Base-by-base conservation (phyloP, 2,113 vertebrate species). In the Alaudala cheleensis region DNA sequence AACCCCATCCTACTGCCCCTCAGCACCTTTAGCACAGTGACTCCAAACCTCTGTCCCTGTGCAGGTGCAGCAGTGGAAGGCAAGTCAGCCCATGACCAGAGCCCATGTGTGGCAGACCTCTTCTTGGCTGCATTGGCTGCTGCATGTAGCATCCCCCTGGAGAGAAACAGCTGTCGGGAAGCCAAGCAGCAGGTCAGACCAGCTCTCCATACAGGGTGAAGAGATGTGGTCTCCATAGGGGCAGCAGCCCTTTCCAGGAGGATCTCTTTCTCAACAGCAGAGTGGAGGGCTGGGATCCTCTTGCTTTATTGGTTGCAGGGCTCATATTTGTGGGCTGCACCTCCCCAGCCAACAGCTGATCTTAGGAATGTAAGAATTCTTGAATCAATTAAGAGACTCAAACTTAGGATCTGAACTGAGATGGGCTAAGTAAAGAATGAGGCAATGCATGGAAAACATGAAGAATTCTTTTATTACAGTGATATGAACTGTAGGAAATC, bases 101-200 rank as follows among this genome's bases (percentile, higher is more conserved):
- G 56, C 33, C 88, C 81, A 26, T 7, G 14, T 40, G 24, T 97
- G 39, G 86, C 82, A 67, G 96, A 95, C 15, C 80, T 96, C 67
- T 84, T 97, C 90, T 90, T 21, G 11, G 94, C 79, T 54, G 97
- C 97, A 1, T 15, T 98, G 83, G 97, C 98, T 25, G 97, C 97
- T 86, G 70, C 96, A 23, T 98, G 98, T 79, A 97, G 88, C 54
- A 90, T 97, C 11, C 97, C 97, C 1, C 71, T 97, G 86, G 96
- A 97, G 72, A 90, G 97, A 58, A 96, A 67, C 4, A 29, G 66
- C 73, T 97, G 97, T 82, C 44, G 80, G 88, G 92, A 97, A 23
- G 96, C 97, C 96, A 98, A 98, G 83, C 95, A 97, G 69, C 97
- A 98, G 98, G 98, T 98, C 76, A 81, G 96, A 82, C 50, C 34